Percentiles rank a stretch among this genome's conserved stretches.
Conservation (phyloP, 2,888 invertebrate genomes). For the Ectemnius lituratus region DNA sequence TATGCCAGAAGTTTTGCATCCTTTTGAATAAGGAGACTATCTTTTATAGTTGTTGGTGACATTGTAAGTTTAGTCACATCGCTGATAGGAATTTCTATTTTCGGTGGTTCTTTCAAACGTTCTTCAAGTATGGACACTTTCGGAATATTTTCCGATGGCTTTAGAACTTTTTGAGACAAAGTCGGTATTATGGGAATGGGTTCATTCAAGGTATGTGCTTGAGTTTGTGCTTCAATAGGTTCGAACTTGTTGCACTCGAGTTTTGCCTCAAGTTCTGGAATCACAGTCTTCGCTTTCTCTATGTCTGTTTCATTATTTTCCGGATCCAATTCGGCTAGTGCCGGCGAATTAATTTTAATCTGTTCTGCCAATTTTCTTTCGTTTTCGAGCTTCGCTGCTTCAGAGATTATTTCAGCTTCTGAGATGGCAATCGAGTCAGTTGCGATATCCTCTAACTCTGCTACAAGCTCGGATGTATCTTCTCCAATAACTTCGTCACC, state of each 20-base stretch:
- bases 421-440: slow-evolving; percentile 73
- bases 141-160: slow-evolving; percentile 62
- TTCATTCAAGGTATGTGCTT: not conserved
- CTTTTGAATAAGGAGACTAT: slow-evolving; percentile 69
- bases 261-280: not conserved
- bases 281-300: not conserved
- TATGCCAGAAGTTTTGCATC: slow-evolving; percentile 62
- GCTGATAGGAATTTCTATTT: slow-evolving; percentile 70
- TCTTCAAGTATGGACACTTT: slow-evolving; percentile 72
- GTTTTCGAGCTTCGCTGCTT: slow-evolving; percentile 73
- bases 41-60: slow-evolving; percentile 63
- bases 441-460: slow-evolving; percentile 58
- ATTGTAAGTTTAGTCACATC: slow-evolving; percentile 63
- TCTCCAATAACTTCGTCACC: slow-evolving; percentile 62
- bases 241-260: slow-evolving; percentile 7
- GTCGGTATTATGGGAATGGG: slow-evolving; percentile 11
- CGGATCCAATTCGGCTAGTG: slow-evolving; percentile 14
- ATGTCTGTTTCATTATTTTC: not conserved
- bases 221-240: slow-evolving; percentile 15
- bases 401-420: slow-evolving; percentile 76
- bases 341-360: slow-evolving; percentile 44
- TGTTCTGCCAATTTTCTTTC: slow-evolving; percentile 67
- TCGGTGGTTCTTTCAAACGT: slow-evolving; percentile 71
- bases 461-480: slow-evolving; percentile 59
- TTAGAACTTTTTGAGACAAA: slow-evolving; percentile 42